Percentiles rank a stretch among this genome's conserved stretches.
These are phyloP conservation scores for Acrocephalus kingi DNA, from an alignment of 2,113 vertebrate species.

Conservation along the genomic window DNA sequence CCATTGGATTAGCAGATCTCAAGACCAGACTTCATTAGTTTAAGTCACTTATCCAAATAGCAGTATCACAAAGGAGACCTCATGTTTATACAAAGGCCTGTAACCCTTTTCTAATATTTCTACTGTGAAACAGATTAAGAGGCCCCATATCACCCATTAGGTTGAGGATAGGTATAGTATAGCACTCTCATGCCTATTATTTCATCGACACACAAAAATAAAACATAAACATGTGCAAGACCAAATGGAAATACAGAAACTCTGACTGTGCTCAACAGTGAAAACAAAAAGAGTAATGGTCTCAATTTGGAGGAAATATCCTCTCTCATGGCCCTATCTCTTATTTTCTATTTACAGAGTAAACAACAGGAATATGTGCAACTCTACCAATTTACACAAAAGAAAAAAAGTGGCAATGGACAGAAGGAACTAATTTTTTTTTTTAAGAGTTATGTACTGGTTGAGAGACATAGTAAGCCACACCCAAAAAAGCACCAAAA, in stretches of 20 bases:
- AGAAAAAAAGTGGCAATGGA: background rate
- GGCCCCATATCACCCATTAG: background rate
- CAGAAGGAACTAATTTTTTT: background rate
- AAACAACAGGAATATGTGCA: background rate
- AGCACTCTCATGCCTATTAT: background rate
- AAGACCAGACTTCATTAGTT: background rate
- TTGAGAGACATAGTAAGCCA: background rate
- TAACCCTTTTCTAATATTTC: background rate
- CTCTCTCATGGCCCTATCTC: background rate
- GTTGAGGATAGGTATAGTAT: background rate
- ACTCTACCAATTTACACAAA: background rate
- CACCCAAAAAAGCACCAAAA: background rate
- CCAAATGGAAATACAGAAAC: background rate
- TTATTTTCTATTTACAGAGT: background rate
- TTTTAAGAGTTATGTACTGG: background rate
- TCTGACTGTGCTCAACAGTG: background rate
- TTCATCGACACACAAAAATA: background rate
- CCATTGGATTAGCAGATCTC: background rate
- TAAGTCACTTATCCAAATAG: background rate
- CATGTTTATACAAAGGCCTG: background rate
- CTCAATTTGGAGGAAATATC: background rate
- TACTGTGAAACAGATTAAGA: background rate
- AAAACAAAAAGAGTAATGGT: background rate
- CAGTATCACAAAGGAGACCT: background rate
- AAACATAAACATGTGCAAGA: background rate